Conservation (phyloP, 2,888 invertebrate genomes). For the Cephus runcator region DNA sequence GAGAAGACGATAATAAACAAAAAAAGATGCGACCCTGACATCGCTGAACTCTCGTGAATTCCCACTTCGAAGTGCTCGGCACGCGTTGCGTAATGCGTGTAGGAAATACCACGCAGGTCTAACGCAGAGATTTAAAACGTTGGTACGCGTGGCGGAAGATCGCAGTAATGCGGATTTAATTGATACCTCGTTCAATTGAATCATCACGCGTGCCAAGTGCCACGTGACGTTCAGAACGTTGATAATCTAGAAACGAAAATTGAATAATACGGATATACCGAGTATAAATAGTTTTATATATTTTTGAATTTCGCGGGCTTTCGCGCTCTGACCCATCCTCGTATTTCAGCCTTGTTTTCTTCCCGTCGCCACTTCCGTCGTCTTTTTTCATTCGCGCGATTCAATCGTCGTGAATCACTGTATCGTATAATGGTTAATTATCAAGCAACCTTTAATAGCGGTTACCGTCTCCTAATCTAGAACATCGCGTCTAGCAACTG, state of each 20-base stretch:
- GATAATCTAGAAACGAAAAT: not conserved
- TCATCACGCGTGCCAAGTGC: not conserved
- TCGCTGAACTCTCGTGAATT: not conserved
- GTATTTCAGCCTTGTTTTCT: not conserved
- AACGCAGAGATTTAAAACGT: not conserved
- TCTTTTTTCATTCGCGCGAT: not conserved
- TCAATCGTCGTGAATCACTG: not conserved
- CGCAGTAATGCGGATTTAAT: constrained; percentile 34
- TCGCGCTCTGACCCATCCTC: not conserved
- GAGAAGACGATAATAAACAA: not conserved
- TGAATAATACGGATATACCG: not conserved
- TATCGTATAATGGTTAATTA: not conserved
- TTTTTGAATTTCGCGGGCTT: not conserved
- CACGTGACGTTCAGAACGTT: not conserved
- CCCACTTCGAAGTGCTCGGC: not conserved
- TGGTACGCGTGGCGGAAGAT: constrained; percentile 22
- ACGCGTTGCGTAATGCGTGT: not conserved
- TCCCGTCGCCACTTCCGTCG: not conserved
- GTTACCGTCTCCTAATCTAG: not conserved
- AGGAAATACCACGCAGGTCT: not conserved
- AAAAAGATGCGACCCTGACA: not conserved
- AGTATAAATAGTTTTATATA: not conserved
- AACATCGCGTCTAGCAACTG: not conserved
- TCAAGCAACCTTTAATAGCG: not conserved
- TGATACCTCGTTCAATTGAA: constrained; percentile 13